These are phyloP conservation scores for Sitobion miscanthi DNA, from an alignment of 1,140 invertebrate species.

Conservation along the genomic window DNA sequence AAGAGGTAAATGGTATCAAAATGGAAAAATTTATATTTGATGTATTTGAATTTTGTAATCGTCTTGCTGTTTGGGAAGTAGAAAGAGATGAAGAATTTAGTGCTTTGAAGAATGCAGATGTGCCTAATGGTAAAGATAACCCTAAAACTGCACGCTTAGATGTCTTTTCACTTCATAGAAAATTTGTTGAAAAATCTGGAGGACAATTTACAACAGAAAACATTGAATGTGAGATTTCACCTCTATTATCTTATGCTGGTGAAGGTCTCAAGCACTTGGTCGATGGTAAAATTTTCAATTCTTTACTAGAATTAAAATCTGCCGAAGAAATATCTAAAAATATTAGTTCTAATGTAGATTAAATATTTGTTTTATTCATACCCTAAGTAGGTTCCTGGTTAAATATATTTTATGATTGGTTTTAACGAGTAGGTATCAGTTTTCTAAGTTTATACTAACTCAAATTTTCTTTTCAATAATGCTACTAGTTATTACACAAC, in stretches of 20 bases:
- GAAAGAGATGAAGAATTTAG: conserved; percentile 93
- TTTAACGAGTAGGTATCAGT: background rate
- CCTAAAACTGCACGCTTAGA: conserved; percentile 84
- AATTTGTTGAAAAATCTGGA: conserved; percentile 84
- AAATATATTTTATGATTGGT: background rate
- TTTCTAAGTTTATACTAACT: background rate
- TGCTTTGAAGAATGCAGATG: conserved; percentile 93
- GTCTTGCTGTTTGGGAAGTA: conserved; percentile 94
- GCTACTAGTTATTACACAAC: background rate
- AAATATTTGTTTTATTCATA: background rate
- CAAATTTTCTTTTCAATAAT: background rate
- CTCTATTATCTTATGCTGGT: conserved; percentile 87
- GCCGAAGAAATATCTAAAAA: conserved; percentile 56
- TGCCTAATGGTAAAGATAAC: conserved; percentile 81
- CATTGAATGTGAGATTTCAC: conserved; percentile 87
- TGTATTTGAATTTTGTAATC: conserved; percentile 91
- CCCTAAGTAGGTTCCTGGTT: background rate
- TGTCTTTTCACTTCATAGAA: conserved; percentile 80
- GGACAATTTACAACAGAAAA: conserved; percentile 69
- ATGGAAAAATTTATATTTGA: conserved; percentile 99
- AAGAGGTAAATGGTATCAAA: conserved; percentile 93
- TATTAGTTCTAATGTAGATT: background rate
- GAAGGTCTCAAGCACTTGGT: conserved; percentile 78
- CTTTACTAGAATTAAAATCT: conserved; percentile 68
- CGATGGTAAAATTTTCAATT: conserved; percentile 72